Percentiles rank a stretch among this genome's conserved stretches.
Conservation (phyloP, 2,888 invertebrate species). For the Euclidia mi region DNA sequence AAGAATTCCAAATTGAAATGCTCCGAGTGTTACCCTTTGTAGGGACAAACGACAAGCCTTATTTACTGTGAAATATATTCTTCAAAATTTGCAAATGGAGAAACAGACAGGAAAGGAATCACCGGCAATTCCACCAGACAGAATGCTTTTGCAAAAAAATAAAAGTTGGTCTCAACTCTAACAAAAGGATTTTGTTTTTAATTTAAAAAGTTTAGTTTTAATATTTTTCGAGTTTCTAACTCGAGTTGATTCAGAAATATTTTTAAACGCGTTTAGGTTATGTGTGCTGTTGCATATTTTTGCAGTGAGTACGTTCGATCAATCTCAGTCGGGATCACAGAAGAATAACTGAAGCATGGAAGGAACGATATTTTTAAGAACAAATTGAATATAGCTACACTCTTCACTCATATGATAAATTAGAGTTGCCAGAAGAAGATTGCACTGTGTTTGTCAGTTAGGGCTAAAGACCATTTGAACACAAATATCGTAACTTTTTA, state of each 20-base stretch:
- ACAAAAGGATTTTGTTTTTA: conserved; percentile 61
- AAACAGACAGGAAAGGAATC: conserved; percentile 31
- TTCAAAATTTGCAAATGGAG: conserved; percentile 36
- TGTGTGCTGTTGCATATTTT: conserved; percentile 33
- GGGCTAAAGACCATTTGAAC: too few relatives aligned
- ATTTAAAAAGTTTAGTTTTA: conserved; percentile 61
- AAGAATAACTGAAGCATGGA: too few relatives aligned
- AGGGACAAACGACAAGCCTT: conserved; percentile 31
- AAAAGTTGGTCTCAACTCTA: conserved; percentile 46
- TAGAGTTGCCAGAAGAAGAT: too few relatives aligned
- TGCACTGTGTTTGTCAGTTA: too few relatives aligned
- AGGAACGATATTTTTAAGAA: too few relatives aligned
- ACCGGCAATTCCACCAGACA: conserved; percentile 43
- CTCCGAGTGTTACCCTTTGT: conserved; percentile 53
- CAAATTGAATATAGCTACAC: too few relatives aligned
- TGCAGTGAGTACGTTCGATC: conserved; percentile 37
- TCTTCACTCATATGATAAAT: too few relatives aligned
- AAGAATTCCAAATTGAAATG: conserved; percentile 59
- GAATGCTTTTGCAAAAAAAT: conserved; percentile 46
- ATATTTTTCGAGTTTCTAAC: conserved; percentile 48
- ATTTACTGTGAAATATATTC: conserved; percentile 44
- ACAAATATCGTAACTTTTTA: too few relatives aligned
- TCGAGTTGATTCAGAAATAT: conserved; percentile 41
- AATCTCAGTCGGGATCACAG: conserved; percentile 38
- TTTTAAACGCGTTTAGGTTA: conserved; percentile 37